Base-by-base conservation (phyloP, 2,888 invertebrate species). In the Epistrophe eligans region DNA sequence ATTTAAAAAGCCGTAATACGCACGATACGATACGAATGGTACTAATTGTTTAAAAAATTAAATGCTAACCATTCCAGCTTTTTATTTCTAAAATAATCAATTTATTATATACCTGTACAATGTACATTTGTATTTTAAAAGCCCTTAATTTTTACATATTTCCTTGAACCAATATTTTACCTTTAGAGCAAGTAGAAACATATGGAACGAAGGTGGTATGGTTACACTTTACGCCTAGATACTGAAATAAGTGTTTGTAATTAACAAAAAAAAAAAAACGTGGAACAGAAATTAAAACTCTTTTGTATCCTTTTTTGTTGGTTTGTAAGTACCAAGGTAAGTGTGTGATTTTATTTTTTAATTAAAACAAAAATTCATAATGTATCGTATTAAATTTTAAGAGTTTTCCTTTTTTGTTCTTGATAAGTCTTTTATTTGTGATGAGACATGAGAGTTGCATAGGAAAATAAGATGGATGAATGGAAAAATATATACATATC, bases 191-290 rank as follows among this genome's bases (percentile, higher is more conserved):
- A 10, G 32, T 17, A 9, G 13, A 35, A 35, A 1, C 7, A 57
- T n/a, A 35, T n/a, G 8, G 35, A 38, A 38, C 13, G n/a, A n/a
- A 32, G 5, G n/a, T 17, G 7, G 6, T 13, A 38, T 60, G 35
- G 11, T 17, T 35, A 40, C 38, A 38, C 1, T 60, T 7, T 19
- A 17, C 38, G 19, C 40, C 38, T 17, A 38, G 38, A 38, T 38
- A 17, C 35, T 17, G 35, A 35, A 17, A 60, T 38, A 40, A 60
- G 60, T 60, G 35, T 19, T 19, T 19, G 60, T 60, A 38, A 60
- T 60, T 38, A 60, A 57, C 35, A 57, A 57, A 57, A 19, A 57
- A 57, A 57, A 57, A 57, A 19, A 58, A 35, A 4, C 38, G 17
- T 19, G 19, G 38, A 60, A 38, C 11, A 38, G 60, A 38, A 38